phyloP scores from a whole-genome alignment of 2,888 invertebrate species.

The Hesperia comma region DNA sequence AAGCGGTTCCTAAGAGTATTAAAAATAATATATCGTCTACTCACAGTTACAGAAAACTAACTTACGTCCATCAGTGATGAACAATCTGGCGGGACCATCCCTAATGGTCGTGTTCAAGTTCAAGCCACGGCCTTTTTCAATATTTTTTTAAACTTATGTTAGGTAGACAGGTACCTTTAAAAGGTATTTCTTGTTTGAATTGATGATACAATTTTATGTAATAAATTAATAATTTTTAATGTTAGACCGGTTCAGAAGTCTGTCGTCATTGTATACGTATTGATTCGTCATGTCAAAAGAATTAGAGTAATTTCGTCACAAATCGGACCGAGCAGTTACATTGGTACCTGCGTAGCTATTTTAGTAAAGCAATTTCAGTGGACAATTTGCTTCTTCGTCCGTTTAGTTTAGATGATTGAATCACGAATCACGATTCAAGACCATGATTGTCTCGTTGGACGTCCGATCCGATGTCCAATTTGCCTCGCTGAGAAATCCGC shows the following conservation, averaged over 20 bases:
- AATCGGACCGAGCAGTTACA: slow-evolving; percentile 8
- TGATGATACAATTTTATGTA: too few relatives aligned
- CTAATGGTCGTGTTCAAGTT: too few relatives aligned
- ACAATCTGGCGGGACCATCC: too few relatives aligned
- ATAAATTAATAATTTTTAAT: not conserved
- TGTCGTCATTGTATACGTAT: not conserved
- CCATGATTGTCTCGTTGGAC: slow-evolving; percentile 28
- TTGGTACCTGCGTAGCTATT: slow-evolving; percentile 19
- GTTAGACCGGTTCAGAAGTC: not conserved
- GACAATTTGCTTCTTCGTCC: slow-evolving; percentile 33
- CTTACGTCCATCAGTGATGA: too few relatives aligned
- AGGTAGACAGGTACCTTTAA: too few relatives aligned
- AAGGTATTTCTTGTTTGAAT: too few relatives aligned
- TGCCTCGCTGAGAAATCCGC: slow-evolving; percentile 14
- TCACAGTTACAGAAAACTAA: too few relatives aligned
- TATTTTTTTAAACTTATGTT: too few relatives aligned
- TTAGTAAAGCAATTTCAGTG: slow-evolving; percentile 29
- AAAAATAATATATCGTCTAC: too few relatives aligned
- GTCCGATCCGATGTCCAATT: slow-evolving; percentile 14
- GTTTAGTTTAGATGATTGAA: slow-evolving; percentile 33
- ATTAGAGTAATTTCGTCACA: not conserved
- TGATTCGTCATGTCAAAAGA: not conserved
- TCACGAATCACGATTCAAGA: slow-evolving; percentile 25
- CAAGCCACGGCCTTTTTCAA: too few relatives aligned
- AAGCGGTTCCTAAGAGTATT: too few relatives aligned